phyloP scores from a whole-genome alignment of 2,797 vertebrate species.

The Coregonus ussuriensis region DNA sequence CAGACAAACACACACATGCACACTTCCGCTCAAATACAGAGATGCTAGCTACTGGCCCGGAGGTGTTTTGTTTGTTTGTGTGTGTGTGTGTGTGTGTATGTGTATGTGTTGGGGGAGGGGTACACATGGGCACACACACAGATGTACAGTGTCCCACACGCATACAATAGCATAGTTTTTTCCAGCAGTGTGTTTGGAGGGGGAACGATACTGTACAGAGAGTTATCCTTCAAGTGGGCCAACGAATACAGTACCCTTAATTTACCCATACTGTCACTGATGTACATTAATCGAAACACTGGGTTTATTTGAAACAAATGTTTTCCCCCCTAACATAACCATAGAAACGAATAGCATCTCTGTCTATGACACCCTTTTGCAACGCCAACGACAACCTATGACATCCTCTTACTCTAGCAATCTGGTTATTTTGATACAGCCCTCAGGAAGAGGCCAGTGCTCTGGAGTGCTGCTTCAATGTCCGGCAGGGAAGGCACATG shows the following conservation, averaged over 20 bases:
- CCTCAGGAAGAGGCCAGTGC: neutral
- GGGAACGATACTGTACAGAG: neutral
- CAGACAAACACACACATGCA: slow-evolving; percentile 46
- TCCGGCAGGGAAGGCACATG: neutral
- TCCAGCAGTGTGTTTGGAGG: slow-evolving; percentile 13
- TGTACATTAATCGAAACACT: neutral
- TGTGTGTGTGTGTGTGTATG: slow-evolving; percentile 18
- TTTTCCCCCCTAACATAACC: neutral
- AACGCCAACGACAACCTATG: neutral
- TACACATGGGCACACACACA: slow-evolving; percentile 11
- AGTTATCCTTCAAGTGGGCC: neutral
- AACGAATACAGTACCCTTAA: neutral
- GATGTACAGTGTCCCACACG: neutral
- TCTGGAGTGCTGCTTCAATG: neutral
- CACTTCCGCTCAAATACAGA: slow-evolving; percentile 23
- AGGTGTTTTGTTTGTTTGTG: slow-evolving; percentile 5
- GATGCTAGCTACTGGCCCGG: slow-evolving; percentile 44
- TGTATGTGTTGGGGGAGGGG: slow-evolving; percentile 15
- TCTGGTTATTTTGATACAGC: neutral
- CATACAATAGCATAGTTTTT: slow-evolving; percentile 33
- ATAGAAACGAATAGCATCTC: neutral
- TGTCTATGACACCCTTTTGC: neutral
- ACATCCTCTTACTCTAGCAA: neutral
- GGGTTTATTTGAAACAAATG: neutral
- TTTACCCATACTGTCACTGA: neutral